A percentile compares a stretch with the other conserved stretches of the same genome.
These are phyloP conservation scores for Syngnathus rostellatus DNA, from an alignment of 2,797 vertebrate genomes.

Conservation along the genomic window DNA sequence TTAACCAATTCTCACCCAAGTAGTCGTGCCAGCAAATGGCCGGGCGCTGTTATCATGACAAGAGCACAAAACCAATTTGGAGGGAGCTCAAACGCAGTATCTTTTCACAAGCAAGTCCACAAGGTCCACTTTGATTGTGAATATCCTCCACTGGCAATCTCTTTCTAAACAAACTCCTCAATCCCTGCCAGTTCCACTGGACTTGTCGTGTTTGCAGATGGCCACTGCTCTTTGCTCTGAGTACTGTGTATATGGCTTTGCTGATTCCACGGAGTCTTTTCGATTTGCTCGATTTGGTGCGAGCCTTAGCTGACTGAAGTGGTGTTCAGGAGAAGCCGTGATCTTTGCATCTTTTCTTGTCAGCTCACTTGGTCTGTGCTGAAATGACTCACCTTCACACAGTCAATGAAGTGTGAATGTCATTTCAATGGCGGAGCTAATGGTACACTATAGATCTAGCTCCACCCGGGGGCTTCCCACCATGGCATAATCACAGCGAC, in stretches of 20 bases:
- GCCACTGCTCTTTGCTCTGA: slow-evolving; percentile 30
- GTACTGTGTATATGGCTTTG: slow-evolving; percentile 29
- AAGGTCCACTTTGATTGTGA: slow-evolving; percentile 28
- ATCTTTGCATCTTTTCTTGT: slow-evolving; percentile 28
- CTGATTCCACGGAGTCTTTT: slow-evolving; percentile 24
- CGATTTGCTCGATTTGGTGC: background rate
- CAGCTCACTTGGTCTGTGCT: slow-evolving; percentile 40
- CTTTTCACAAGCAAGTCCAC: slow-evolving; percentile 21
- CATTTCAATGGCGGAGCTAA: slow-evolving; percentile 71
- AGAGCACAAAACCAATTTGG: slow-evolving; percentile 29
- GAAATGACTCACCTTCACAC: slow-evolving; percentile 55
- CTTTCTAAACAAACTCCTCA: slow-evolving; percentile 32
- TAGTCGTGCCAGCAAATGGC: slow-evolving; percentile 22
- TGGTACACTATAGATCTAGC: slow-evolving; percentile 52
- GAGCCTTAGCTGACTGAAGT: slow-evolving; percentile 36
- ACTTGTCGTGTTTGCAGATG: slow-evolving; percentile 45
- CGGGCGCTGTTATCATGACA: slow-evolving; percentile 6
- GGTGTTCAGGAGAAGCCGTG: slow-evolving; percentile 46
- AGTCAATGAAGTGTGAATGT: slow-evolving; percentile 69
- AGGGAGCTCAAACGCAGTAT: slow-evolving; percentile 22
- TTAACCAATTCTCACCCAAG: slow-evolving; percentile 32
- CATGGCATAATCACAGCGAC: slow-evolving; percentile 52
- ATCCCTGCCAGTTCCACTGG: slow-evolving; percentile 29
- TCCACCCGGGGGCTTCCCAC: slow-evolving; percentile 54
- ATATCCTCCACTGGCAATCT: slow-evolving; percentile 26